Evolutionary conservation across 1,140 invertebrate species (phyloP).

Genomic region (Goniozus legneri): DNA sequence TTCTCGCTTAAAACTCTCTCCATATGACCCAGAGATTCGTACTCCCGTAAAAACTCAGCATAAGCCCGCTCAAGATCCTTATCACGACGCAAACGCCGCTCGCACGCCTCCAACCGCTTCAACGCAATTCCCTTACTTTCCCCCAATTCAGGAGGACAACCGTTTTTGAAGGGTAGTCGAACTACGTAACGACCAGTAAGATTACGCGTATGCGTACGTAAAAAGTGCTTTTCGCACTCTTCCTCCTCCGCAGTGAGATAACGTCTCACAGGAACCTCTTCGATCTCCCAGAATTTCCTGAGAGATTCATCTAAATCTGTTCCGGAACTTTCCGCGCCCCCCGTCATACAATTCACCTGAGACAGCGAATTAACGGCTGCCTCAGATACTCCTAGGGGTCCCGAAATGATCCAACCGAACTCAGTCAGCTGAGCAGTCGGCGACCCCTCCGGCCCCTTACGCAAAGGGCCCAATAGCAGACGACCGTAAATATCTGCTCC

Average conservation of each 20-base stretch:
- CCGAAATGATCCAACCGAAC: constrained; percentile 10
- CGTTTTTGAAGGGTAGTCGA: too few species aligned
- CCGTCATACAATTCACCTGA: constrained; percentile 5
- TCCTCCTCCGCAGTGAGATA: not conserved
- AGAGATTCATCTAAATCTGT: constrained; percentile 6
- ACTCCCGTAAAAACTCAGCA: not conserved
- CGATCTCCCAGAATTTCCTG: constrained; percentile 31
- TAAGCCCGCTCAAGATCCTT: not conserved
- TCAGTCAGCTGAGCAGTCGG: constrained; percentile 4
- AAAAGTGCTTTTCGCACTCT: not conserved
- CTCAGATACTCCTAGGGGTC: not conserved
- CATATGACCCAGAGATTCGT: not conserved
- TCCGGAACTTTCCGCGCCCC: too few species aligned
- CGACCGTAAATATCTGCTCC: constrained; percentile 14
- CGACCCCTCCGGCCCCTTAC: not conserved
- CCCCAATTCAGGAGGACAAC: too few species aligned
- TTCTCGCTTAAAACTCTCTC: not conserved
- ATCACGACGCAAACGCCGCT: not conserved
- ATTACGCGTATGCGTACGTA: too few species aligned
- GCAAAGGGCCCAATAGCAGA: constrained; percentile 4
- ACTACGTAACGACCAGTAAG: too few species aligned
- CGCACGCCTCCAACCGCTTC: too few species aligned
- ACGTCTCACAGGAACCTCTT: constrained; percentile 16
- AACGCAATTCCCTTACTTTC: too few species aligned
- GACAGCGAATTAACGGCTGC: not conserved